Evolutionary conservation across 2,113 vertebrate species (phyloP).

Genomic region (Garra rufa): DNA sequence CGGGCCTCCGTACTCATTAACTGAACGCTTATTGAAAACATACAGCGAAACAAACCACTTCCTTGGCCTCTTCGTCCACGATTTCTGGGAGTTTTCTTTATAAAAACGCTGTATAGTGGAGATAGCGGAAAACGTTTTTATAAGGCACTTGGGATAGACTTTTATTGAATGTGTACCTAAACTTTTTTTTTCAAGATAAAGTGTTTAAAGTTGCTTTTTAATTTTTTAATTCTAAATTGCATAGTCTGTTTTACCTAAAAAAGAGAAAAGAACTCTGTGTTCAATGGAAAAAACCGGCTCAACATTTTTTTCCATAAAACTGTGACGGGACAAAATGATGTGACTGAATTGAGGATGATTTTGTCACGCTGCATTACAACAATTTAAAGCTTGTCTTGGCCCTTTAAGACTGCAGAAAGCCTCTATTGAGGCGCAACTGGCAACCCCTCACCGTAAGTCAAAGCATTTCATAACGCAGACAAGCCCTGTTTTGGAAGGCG

Average conservation of each 20-base stretch:
- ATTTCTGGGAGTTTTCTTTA: not conserved
- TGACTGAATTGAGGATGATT: slow-evolving; percentile 56
- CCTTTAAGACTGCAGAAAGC: slow-evolving; percentile 62
- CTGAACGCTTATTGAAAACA: slow-evolving; percentile 60
- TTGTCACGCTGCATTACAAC: slow-evolving; percentile 62
- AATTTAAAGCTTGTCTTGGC: slow-evolving; percentile 63
- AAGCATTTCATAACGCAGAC: slow-evolving; percentile 73
- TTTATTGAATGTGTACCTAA: not conserved
- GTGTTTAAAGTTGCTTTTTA: not conserved
- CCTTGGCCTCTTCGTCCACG: not conserved
- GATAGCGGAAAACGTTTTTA: not conserved
- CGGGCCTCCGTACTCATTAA: slow-evolving; percentile 54
- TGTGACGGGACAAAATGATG: slow-evolving; percentile 31
- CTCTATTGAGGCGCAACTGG: slow-evolving; percentile 65
- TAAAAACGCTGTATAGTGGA: not conserved
- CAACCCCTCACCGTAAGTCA: slow-evolving; percentile 69
- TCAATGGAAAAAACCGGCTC: not conserved
- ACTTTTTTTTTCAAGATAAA: not conserved
- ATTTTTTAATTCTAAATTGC: not conserved
- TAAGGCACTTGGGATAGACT: not conserved
- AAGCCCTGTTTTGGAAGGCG: slow-evolving; percentile 71
- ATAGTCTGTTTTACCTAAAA: not conserved
- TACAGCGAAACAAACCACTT: slow-evolving; percentile 44
- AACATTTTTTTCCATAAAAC: not conserved
- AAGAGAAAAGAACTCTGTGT: not conserved